Base-by-base conservation (phyloP, 2,797 vertebrate genomes). In the Rhynchotus rufescens region DNA sequence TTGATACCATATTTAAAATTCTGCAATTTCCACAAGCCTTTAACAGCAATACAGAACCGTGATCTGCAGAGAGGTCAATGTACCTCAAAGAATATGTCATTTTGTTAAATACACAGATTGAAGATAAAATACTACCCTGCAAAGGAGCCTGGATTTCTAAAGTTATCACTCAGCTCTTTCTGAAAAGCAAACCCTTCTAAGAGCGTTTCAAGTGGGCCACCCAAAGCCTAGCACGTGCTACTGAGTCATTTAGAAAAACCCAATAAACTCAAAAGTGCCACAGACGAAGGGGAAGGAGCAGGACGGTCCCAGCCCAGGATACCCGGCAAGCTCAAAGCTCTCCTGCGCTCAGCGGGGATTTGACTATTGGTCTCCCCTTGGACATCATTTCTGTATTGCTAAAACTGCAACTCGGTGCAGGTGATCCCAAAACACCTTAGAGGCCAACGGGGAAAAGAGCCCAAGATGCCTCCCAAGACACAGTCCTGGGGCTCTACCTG, bases 241-340 rank as follows among this genome's bases (percentile, higher is more conserved):
- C 77, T 94, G 94, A 96, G 69, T 95, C 91, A 94, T 94, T 90
- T 81, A 95, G 93, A 93, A 94, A 95, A 95, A 87, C 57, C 52
- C 87, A 87, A 93, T 81, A 76, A 96, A 94, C 93, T 77, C 38
- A 9, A 87, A 94, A 94, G 92, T 36, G 88, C 89, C 91, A 77
- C 3, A 93, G 56, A 65, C 77, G 88, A 84, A 95, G 88, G 92
- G 79, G 95, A 92, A 74, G 90, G 88, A 91, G 13, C 4, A 4
- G 84, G 78, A 62, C 76, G 40, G 56, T 38, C 83, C 54, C 81
- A 85, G 66, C 79, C 80, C 84, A 81, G 77, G 91, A 92, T 90
- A 89, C 80, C 83, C 40, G 76, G 87, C 90, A 90, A 95, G 84
- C 60, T 90, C 94, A 94, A 74, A 67, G 86, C 90, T 95, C 94